phyloP scores from a whole-genome alignment of 2,113 vertebrate species.

The Calyptomena viridis region DNA sequence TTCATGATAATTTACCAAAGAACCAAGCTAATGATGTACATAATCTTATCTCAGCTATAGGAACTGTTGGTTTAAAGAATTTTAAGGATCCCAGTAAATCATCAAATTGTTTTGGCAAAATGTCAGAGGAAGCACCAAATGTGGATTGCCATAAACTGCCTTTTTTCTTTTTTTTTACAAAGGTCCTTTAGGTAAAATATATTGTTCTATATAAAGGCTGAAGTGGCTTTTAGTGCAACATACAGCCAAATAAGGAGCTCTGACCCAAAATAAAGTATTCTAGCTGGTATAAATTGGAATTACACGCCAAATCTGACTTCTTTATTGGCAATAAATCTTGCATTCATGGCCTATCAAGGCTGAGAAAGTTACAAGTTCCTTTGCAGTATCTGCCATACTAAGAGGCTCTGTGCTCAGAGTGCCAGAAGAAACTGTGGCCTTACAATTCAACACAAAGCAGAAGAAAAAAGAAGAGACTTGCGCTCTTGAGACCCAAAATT shows the following conservation, averaged over 20 bases:
- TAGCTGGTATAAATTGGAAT: not conserved
- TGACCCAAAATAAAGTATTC: not conserved
- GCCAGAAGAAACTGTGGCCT: not conserved
- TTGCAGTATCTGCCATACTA: not conserved
- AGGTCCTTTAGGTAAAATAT: not conserved
- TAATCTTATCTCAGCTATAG: not conserved
- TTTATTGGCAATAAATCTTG: not conserved
- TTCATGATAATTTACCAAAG: not conserved
- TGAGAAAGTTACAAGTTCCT: not conserved
- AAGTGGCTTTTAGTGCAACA: not conserved
- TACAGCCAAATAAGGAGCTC: not conserved
- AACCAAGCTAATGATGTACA: not conserved
- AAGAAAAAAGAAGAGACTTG: not conserved
- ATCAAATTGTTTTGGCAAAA: not conserved
- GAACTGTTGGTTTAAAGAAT: not conserved
- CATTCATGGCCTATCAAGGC: not conserved
- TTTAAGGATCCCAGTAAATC: not conserved
- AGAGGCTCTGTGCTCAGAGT: not conserved
- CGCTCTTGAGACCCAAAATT: not conserved
- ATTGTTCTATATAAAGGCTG: not conserved
- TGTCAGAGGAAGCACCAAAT: not conserved
- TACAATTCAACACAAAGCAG: not conserved
- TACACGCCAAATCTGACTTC: not conserved
- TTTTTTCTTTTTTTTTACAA: not conserved
- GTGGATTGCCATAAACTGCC: not conserved